These are phyloP conservation scores for Cheirogaleus medius DNA, from an alignment of 2,113 vertebrate species.

Conservation along the genomic window DNA sequence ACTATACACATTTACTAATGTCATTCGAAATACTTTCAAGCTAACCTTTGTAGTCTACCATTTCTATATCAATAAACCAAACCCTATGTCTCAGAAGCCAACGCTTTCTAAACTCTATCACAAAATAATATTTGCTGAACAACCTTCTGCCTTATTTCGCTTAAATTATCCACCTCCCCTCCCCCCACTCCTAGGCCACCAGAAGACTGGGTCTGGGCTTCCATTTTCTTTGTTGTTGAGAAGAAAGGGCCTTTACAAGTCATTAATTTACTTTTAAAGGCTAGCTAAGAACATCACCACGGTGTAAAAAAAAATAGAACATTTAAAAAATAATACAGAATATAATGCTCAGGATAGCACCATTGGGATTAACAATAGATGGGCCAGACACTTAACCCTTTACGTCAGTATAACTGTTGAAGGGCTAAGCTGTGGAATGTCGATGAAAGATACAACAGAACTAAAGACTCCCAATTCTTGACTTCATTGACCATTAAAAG, in stretches of 20 bases:
- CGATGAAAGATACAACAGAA: neutral
- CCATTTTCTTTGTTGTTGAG: neutral
- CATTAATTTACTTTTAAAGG: neutral
- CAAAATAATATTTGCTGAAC: slow-evolving; percentile 26
- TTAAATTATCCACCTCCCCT: neutral
- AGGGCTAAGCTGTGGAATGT: neutral
- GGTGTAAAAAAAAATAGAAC: neutral
- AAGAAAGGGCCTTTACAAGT: neutral
- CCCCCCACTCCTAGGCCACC: fast-evolving
- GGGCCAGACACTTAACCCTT: neutral
- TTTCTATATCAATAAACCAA: neutral
- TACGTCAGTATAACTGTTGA: neutral
- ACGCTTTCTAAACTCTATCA: neutral
- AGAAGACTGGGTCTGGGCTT: neutral
- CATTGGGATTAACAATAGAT: neutral
- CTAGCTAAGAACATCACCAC: neutral
- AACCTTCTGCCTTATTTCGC: neutral
- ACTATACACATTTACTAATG: neutral
- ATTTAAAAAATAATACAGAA: neutral
- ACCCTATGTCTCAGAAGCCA: neutral
- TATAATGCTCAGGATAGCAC: neutral
- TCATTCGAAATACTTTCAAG: neutral
- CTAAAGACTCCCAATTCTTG: neutral
- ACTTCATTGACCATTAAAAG: neutral
- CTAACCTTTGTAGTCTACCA: neutral